Conservation (phyloP, 1,140 invertebrate genomes). For the Rhagoletis zephyria region DNA sequence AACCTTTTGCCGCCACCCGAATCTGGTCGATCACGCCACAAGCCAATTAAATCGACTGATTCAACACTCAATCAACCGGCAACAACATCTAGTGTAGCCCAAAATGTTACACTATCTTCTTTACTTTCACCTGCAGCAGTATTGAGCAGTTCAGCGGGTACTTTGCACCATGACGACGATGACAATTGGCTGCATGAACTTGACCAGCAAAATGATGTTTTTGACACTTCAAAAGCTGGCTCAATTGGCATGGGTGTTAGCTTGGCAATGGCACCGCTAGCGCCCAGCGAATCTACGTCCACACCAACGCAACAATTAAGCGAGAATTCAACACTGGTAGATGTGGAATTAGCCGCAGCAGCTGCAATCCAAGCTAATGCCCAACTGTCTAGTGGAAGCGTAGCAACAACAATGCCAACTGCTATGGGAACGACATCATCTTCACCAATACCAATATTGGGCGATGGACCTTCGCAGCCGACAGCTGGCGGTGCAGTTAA, state of each 20-base stretch:
- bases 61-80: not conserved
- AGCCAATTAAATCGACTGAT: slow-evolving; percentile 62
- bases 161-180: slow-evolving; percentile 63
- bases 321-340: slow-evolving; percentile 40
- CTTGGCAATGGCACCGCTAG: slow-evolving; percentile 65
- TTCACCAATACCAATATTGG: slow-evolving; percentile 34
- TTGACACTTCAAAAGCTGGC: slow-evolving; percentile 67
- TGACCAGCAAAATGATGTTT: slow-evolving; percentile 69
- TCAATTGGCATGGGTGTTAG: slow-evolving; percentile 58
- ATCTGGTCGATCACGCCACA: slow-evolving; percentile 69
- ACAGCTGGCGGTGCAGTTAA: slow-evolving; percentile 46
- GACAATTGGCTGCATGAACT: slow-evolving; percentile 70
- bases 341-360: slow-evolving; percentile 5
- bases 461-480: slow-evolving; percentile 24
- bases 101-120: slow-evolving; percentile 60
- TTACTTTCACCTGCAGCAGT: slow-evolving; percentile 61
- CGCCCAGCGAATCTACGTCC: slow-evolving; percentile 66
- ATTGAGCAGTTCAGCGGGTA: slow-evolving; percentile 60
- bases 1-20: slow-evolving; percentile 79
- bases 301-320: slow-evolving; percentile 62
- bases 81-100: not conserved
- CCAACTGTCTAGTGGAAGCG: slow-evolving; percentile 9
- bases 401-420: slow-evolving; percentile 47
- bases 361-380: not conserved
- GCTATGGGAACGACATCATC: not conserved